Evolutionary conservation across 2,113 vertebrate species (phyloP).

Genomic region (Pycnonotus jocosus): DNA sequence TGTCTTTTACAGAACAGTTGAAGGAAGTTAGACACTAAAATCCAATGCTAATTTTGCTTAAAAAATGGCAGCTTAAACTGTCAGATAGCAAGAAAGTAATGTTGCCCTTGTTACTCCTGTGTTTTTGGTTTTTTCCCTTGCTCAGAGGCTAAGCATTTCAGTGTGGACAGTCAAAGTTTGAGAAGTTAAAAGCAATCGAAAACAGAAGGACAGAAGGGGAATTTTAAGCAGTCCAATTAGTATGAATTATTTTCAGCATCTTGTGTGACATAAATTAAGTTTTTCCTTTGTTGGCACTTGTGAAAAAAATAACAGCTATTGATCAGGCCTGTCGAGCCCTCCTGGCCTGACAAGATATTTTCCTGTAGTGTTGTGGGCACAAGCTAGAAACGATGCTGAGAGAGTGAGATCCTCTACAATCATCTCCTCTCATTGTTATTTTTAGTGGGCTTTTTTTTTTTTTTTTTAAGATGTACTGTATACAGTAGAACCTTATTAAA

Average conservation of each 20-base stretch:
- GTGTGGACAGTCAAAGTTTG: constrained; percentile 32
- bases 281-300: constrained; percentile 50
- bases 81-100: constrained; percentile 28
- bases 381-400: constrained; percentile 23
- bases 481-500: constrained; percentile 59
- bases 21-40: constrained; percentile 3
- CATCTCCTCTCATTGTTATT: constrained; percentile 55
- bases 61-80: constrained; percentile 25
- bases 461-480: constrained; percentile 44
- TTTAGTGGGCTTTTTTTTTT: constrained; percentile 13
- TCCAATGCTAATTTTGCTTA: constrained; percentile 6
- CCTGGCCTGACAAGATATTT: constrained; percentile 44
- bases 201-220: constrained; percentile 33
- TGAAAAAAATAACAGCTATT: constrained; percentile 54
- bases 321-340: constrained; percentile 46
- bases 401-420: constrained; percentile 49
- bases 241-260: constrained; percentile 46
- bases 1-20: neutral
- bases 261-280: constrained; percentile 44
- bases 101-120: constrained; percentile 33
- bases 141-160: constrained; percentile 28
- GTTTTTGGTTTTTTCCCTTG: constrained; percentile 29
- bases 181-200: neutral
- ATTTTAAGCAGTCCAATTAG: constrained; percentile 33
- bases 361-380: constrained; percentile 13